Conservation (phyloP, 2,888 invertebrate species). For the Antheraea assamensis region DNA sequence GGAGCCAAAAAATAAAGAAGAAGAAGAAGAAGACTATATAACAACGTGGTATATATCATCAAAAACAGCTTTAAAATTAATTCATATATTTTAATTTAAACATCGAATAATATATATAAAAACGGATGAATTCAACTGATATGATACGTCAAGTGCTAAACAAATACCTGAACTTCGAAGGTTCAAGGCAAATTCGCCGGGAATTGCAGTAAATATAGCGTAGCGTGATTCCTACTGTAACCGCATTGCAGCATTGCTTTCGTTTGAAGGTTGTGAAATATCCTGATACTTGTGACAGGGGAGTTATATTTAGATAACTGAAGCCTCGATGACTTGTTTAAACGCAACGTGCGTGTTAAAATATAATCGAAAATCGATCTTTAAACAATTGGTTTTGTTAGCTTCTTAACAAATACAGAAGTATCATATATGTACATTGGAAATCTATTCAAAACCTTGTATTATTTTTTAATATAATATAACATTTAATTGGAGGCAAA, state of each 20-base stretch:
- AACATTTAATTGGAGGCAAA: no score
- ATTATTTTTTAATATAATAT: no score
- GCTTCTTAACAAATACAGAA: not conserved
- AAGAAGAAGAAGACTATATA: no score
- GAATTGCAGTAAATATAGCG: slow-evolving; percentile 54
- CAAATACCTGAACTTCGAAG: slow-evolving; percentile 50
- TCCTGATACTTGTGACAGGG: slow-evolving; percentile 53
- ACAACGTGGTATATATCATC: no score
- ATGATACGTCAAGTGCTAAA: slow-evolving; percentile 30
- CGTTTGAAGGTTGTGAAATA: slow-evolving; percentile 57
- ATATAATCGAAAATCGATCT: not conserved
- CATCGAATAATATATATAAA: not conserved
- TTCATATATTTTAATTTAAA: no score
- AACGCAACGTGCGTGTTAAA: slow-evolving; percentile 4
- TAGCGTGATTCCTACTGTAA: slow-evolving; percentile 60
- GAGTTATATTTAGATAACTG: slow-evolving; percentile 38
- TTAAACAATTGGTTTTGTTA: not conserved
- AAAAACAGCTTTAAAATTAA: no score
- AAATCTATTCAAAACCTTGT: not conserved
- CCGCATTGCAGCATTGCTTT: slow-evolving; percentile 72
- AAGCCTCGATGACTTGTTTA: slow-evolving; percentile 21
- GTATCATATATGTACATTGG: no score
- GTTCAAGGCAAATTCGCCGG: slow-evolving; percentile 40
- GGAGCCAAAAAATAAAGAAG: no score
- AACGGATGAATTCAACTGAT: slow-evolving; percentile 2